Percentiles rank a stretch among this genome's conserved stretches.
Conservation (phyloP, 2,888 invertebrate genomes). For the Sinotaia quadrata region DNA sequence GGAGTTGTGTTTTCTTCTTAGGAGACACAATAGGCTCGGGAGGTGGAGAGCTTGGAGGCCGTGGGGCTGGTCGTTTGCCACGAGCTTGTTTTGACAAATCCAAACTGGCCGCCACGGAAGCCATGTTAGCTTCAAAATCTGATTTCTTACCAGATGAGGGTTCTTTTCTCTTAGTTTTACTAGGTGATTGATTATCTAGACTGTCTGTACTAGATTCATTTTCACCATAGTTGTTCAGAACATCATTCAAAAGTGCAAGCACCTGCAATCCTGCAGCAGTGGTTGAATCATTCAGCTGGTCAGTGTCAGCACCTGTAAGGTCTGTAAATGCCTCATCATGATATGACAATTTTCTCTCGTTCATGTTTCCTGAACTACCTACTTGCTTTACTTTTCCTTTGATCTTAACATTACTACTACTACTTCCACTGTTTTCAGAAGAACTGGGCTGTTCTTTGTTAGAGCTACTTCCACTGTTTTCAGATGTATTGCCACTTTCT, state of each 20-base stretch:
- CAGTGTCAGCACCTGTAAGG: conserved; percentile 40
- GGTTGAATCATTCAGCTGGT: conserved; percentile 38
- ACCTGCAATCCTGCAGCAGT: conserved; percentile 51
- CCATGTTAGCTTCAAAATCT: conserved; percentile 59
- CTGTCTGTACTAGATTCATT: conserved; percentile 38
- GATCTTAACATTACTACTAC: conserved; percentile 5
- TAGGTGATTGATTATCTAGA: neutral
- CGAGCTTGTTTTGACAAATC: conserved; percentile 48
- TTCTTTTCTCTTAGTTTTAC: too few relatives aligned
- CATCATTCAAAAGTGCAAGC: conserved; percentile 58
- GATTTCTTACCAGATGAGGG: conserved; percentile 40
- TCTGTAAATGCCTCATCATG: conserved; percentile 36
- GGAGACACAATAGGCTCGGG: conserved; percentile 46
- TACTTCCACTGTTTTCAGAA: conserved; percentile 1
- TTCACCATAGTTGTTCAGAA: conserved; percentile 45
- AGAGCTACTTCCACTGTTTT: conserved; percentile 2
- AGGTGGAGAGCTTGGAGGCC: conserved; percentile 56
- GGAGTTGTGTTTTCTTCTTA: conserved; percentile 33
- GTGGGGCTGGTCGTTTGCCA: conserved; percentile 56
- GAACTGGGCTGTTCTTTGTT: conserved; percentile 13
- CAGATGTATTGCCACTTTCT: conserved; percentile 4
- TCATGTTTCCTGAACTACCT: neutral
- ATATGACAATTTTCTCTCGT: neutral
- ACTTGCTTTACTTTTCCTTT: neutral
- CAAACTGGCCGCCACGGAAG: conserved; percentile 57